Evolutionary conservation across 1,140 invertebrate species (phyloP).

Genomic region (Drosophila hydei): DNA sequence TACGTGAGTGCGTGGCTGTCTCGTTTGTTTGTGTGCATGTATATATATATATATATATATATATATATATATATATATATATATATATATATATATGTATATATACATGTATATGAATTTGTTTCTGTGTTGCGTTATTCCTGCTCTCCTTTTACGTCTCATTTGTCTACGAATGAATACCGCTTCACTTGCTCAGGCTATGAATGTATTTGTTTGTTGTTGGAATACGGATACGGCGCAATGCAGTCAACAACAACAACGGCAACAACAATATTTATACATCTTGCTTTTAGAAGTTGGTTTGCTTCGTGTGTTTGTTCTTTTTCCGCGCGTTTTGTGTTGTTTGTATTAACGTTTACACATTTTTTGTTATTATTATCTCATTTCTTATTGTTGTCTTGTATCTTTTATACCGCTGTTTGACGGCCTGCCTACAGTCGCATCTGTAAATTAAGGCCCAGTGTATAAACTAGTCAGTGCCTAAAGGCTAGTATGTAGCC

Average conservation of each 20-base stretch:
- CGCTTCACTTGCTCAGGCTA: slow-evolving; percentile 62
- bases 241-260: slow-evolving; percentile 35
- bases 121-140: slow-evolving; percentile 56
- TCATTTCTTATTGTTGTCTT: slow-evolving; percentile 67
- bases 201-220: slow-evolving; percentile 60
- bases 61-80: slow-evolving; percentile 11
- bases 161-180: slow-evolving; percentile 54
- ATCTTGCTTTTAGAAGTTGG: slow-evolving; percentile 27
- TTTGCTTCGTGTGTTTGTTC: slow-evolving; percentile 55
- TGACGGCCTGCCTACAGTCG: slow-evolving; percentile 46
- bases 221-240: slow-evolving; percentile 48
- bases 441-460: slow-evolving; percentile 24
- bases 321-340: slow-evolving; percentile 64
- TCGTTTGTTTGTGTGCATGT: slow-evolving; percentile 32
- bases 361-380: slow-evolving; percentile 80
- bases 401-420: slow-evolving; percentile 31
- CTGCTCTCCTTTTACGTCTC: slow-evolving; percentile 60
- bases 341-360: slow-evolving; percentile 62
- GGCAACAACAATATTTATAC: slow-evolving; percentile 49
- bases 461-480: slow-evolving; percentile 12
- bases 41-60: slow-evolving; percentile 15
- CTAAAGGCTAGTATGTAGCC: slow-evolving; percentile 9
- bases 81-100: slow-evolving; percentile 10
- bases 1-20: slow-evolving; percentile 72
- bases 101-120: slow-evolving; percentile 1